Percentiles rank a stretch among this genome's conserved stretches.
Evolutionary conservation across 2,113 vertebrate genomes (phyloP).

Genomic region (Balaeniceps rex): DNA sequence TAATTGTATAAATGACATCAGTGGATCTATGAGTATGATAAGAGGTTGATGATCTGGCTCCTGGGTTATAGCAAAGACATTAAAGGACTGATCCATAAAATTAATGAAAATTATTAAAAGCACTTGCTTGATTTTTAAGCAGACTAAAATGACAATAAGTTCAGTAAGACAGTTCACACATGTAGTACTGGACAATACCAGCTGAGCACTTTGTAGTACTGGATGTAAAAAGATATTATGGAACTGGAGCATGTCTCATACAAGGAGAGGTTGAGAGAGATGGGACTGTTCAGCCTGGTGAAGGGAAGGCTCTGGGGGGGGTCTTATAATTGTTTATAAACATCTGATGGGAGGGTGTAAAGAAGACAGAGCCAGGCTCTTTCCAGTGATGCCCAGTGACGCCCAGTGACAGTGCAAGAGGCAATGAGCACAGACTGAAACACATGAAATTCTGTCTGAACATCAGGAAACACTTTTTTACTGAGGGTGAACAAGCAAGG

Average conservation of each 20-base stretch:
- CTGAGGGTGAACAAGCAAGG: neutral
- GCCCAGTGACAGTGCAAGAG: neutral
- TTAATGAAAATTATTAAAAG: neutral
- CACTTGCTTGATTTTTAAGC: neutral
- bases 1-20: neutral
- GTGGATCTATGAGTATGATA: neutral
- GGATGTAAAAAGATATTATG: neutral
- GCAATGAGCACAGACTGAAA: neutral
- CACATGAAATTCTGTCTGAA: neutral
- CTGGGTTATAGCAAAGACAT: neutral
- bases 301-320: neutral
- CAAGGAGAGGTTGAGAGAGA: neutral
- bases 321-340: neutral
- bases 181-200: neutral
- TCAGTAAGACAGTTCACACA: neutral
- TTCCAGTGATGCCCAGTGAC: neutral
- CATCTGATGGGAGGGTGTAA: neutral
- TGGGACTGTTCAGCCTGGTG: neutral
- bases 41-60: neutral
- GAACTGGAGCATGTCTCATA: neutral
- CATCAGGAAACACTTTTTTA: neutral
- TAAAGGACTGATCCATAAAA: neutral
- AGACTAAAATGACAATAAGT: neutral
- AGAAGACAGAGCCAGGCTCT: neutral
- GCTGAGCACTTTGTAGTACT: neutral